Percentiles rank a stretch among this genome's conserved stretches.
Evolutionary conservation across 2,888 invertebrate genomes (phyloP).

Genomic region (Drosophila greeni): DNA sequence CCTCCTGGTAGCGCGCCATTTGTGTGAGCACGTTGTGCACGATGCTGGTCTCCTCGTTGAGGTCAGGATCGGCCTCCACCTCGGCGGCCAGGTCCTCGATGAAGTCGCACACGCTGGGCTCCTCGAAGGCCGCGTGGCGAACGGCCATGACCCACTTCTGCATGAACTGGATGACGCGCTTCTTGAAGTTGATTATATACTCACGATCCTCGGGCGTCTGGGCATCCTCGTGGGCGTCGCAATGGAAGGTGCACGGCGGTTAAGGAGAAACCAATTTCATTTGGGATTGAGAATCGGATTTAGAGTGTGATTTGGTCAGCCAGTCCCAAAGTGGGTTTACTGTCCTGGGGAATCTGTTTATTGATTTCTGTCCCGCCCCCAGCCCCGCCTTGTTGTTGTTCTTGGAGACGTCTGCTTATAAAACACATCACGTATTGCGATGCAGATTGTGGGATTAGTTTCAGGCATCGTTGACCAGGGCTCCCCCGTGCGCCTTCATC

Average conservation of each 20-base stretch:
- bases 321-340: constrained; percentile 11
- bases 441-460: constrained; percentile 72
- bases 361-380: constrained; percentile 16
- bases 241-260: constrained; percentile 80
- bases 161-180: constrained; percentile 88
- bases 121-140: constrained; percentile 87
- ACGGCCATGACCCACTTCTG: constrained; percentile 87
- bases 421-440: constrained; percentile 68
- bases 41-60: constrained; percentile 84
- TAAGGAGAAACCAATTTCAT: constrained; percentile 76
- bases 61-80: constrained; percentile 84
- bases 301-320: constrained; percentile 10
- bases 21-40: constrained; percentile 85
- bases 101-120: constrained; percentile 85
- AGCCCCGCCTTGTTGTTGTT: constrained; percentile 2
- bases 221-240: constrained; percentile 78
- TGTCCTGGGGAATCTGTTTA: constrained; percentile 11
- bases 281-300: constrained; percentile 17
- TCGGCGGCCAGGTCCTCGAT: constrained; percentile 87
- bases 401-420: constrained; percentile 42
- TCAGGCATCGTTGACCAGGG: constrained; percentile 53
- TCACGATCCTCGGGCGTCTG: constrained; percentile 83
- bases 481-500: constrained; percentile 3
- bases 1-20: constrained; percentile 82
- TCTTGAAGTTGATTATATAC: constrained; percentile 84